Evolutionary conservation across 2,113 vertebrate genomes (phyloP).

Genomic region (Ictalurus punctatus): DNA sequence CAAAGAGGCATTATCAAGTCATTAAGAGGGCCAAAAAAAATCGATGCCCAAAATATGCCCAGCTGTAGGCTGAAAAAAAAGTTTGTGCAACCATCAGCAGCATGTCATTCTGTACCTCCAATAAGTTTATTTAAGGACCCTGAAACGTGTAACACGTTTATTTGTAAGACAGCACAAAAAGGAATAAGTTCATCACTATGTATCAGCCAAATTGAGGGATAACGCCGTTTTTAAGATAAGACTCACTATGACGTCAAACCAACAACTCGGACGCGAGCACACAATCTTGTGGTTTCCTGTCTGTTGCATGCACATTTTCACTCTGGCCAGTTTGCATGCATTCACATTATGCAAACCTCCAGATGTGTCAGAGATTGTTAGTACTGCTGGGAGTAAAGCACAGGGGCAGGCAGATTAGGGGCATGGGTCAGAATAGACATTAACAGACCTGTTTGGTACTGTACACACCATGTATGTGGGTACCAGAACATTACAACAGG

Average conservation of each 20-base stretch:
- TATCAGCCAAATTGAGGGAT: background rate
- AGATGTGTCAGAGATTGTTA: conserved; percentile 16
- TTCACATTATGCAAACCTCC: conserved; percentile 28
- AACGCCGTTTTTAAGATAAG: conserved; percentile 29
- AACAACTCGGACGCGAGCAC: conserved; percentile 47
- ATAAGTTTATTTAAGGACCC: background rate
- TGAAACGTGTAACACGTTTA: background rate
- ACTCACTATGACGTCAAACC: conserved; percentile 59
- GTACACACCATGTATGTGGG: background rate
- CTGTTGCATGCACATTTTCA: conserved; percentile 19
- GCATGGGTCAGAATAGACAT: background rate
- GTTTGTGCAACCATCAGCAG: conserved; percentile 4
- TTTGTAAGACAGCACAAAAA: background rate
- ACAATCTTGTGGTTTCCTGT: conserved; percentile 46
- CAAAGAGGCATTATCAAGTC: conserved; percentile 48
- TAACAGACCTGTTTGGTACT: background rate
- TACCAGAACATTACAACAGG: conserved; percentile 38
- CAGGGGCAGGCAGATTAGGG: too few relatives aligned
- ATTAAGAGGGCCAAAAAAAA: conserved; percentile 41
- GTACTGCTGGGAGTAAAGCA: background rate
- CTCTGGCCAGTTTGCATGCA: background rate
- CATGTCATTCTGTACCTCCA: background rate
- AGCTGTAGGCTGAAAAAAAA: background rate
- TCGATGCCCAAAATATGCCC: conserved; percentile 40
- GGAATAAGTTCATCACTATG: background rate